Evolutionary conservation across 2,888 invertebrate species (phyloP).

Genomic region (Clivina fossor): DNA sequence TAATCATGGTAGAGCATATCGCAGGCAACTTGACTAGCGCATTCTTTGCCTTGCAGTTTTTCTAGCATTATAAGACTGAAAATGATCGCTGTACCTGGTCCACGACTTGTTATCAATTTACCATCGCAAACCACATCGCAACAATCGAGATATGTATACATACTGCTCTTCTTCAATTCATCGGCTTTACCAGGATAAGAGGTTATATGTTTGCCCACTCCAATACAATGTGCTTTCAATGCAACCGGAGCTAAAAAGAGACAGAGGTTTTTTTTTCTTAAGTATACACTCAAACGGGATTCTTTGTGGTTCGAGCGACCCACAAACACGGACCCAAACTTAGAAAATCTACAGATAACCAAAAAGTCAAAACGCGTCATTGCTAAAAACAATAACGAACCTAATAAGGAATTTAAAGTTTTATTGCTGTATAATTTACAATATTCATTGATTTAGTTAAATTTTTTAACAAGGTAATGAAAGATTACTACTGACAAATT

Average conservation of each 20-base stretch:
- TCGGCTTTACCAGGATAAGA: constrained; percentile 90
- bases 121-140: constrained; percentile 71
- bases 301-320: too few species aligned
- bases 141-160: constrained; percentile 63
- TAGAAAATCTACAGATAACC: too few species aligned
- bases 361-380: too few species aligned
- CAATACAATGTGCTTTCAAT: constrained; percentile 80
- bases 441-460: too few species aligned
- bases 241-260: constrained; percentile 92
- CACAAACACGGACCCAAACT: too few species aligned
- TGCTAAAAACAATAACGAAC: too few species aligned
- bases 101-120: constrained; percentile 76
- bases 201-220: constrained; percentile 77
- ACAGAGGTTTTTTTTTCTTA: too few species aligned
- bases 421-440: too few species aligned
- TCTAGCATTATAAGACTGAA: constrained; percentile 67
- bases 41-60: constrained; percentile 59
- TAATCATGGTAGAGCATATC: constrained; percentile 60
- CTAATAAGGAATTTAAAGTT: too few species aligned
- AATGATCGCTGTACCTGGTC: constrained; percentile 71
- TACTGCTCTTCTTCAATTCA: constrained; percentile 62
- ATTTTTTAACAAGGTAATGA: too few species aligned
- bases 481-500: too few species aligned
- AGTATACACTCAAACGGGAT: too few species aligned
- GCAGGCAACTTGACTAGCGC: constrained; percentile 56